Conservation (phyloP, 2,113 vertebrate genomes). For the Osmerus mordax region DNA sequence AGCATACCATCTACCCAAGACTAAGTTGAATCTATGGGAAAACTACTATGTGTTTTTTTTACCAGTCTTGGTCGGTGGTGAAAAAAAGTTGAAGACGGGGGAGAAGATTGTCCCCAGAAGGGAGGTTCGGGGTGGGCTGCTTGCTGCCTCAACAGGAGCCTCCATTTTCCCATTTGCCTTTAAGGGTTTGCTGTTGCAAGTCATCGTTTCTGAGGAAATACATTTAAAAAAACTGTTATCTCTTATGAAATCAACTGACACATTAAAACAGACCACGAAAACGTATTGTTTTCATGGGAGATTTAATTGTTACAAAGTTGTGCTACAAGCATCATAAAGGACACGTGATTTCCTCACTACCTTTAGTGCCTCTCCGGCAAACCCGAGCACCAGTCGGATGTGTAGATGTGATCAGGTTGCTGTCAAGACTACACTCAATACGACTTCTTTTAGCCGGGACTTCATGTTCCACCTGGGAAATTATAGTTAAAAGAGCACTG, state of each 20-base stretch:
- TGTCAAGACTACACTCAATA: slow-evolving; percentile 85
- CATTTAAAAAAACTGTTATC: neutral
- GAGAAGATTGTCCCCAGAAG: slow-evolving; percentile 98
- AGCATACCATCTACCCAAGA: too few relatives aligned
- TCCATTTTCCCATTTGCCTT: slow-evolving; percentile 95
- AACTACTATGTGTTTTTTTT: slow-evolving; percentile 37
- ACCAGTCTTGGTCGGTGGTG: slow-evolving; percentile 99
- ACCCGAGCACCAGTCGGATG: slow-evolving; percentile 86
- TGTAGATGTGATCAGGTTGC: slow-evolving; percentile 89
- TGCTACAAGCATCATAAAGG: too few relatives aligned
- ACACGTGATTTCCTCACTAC: slow-evolving; percentile 65
- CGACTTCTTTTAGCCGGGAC: slow-evolving; percentile 92
- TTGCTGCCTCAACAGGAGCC: slow-evolving; percentile 70
- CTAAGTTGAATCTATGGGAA: too few relatives aligned
- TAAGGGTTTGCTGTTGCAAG: slow-evolving; percentile 85
- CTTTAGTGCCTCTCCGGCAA: slow-evolving; percentile 90
- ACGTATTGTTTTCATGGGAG: too few relatives aligned
- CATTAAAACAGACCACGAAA: too few relatives aligned
- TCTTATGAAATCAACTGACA: neutral
- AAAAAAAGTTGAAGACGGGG: slow-evolving; percentile 99
- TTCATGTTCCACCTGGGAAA: slow-evolving; percentile 87
- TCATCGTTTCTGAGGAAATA: slow-evolving; percentile 75
- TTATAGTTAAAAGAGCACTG: neutral
- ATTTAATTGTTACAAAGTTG: too few relatives aligned
- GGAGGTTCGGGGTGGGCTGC: slow-evolving; percentile 90